Evolutionary conservation across 2,113 vertebrate species (phyloP).

Genomic region (Crotalus horridus): DNA sequence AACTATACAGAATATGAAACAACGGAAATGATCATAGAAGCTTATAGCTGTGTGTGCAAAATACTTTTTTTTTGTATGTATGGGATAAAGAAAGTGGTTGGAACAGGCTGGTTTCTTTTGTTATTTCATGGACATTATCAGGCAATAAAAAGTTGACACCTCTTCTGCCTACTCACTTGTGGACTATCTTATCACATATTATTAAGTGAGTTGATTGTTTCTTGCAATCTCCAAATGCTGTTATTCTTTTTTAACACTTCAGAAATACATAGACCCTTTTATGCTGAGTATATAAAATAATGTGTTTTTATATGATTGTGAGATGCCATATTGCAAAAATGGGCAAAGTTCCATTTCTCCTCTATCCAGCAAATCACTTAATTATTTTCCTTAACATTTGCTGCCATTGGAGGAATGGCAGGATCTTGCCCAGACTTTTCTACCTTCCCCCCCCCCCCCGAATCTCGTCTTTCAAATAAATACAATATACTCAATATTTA

Average conservation of each 20-base stretch:
- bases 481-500: not conserved
- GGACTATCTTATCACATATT: not conserved
- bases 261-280: not conserved
- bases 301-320: not conserved
- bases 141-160: not conserved
- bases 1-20: not conserved
- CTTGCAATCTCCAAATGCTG: not conserved
- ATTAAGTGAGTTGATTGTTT: not conserved
- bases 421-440: not conserved
- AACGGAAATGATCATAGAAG: not conserved
- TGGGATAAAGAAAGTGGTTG: not conserved
- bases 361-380: not conserved
- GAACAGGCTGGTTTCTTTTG: not conserved
- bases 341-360: not conserved
- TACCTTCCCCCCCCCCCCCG: not conserved
- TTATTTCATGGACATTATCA: not conserved
- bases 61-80: not conserved
- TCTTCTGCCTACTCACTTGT: not conserved
- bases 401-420: not conserved
- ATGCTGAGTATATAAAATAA: not conserved
- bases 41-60: not conserved
- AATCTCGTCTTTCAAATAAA: not conserved
- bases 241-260: not conserved
- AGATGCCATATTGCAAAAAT: not conserved
- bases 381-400: not conserved